phyloP scores from a whole-genome alignment of 1,140 invertebrate species.

The Procambarus virginalis region DNA sequence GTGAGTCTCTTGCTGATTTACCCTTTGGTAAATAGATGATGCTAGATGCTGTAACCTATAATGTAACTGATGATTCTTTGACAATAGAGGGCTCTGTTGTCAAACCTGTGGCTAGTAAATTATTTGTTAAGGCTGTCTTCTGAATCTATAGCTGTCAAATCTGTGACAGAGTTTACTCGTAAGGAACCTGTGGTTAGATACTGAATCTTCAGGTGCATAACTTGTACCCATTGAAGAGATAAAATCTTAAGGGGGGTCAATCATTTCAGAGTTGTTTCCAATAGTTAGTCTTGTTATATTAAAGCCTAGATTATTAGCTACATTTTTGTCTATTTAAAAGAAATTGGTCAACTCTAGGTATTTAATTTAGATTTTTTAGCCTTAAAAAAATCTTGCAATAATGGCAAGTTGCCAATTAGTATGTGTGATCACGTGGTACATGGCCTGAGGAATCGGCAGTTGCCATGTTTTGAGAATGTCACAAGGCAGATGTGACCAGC shows the following conservation, averaged over 20 bases:
- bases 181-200: not conserved
- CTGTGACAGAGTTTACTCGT: not conserved
- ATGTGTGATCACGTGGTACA: too few species aligned
- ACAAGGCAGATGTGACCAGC: too few species aligned
- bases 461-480: too few species aligned
- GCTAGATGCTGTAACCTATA: not conserved
- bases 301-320: too few species aligned
- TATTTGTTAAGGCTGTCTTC: not conserved
- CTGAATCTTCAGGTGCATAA: not conserved
- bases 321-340: too few species aligned
- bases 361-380: too few species aligned
- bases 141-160: constrained; percentile 7
- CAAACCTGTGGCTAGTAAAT: not conserved
- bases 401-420: too few species aligned
- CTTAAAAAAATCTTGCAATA: too few species aligned
- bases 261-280: too few species aligned
- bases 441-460: too few species aligned
- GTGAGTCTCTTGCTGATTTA: constrained; percentile 17
- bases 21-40: not conserved
- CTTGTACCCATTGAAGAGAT: not conserved
- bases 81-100: not conserved
- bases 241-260: not conserved
- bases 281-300: too few species aligned
- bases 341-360: too few species aligned
- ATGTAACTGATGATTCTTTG: not conserved